Conservation (phyloP, 2,113 vertebrate genomes). For the Herpetotheres cachinnans region DNA sequence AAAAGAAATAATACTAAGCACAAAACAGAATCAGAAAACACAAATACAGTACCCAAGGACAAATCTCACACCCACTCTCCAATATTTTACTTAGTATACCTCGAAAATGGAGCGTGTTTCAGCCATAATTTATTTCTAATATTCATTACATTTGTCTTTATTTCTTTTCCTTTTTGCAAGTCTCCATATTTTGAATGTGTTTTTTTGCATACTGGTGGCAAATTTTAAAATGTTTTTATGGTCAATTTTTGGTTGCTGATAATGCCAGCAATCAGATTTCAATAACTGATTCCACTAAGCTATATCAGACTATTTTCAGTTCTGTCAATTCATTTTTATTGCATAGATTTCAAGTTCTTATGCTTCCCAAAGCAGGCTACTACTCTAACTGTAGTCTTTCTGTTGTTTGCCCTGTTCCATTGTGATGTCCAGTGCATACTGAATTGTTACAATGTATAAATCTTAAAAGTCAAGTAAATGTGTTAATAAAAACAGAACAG, state of each 20-base stretch:
- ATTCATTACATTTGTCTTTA: neutral
- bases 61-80: neutral
- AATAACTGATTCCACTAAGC: neutral
- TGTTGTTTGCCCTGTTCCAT: neutral
- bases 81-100: neutral
- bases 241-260: neutral
- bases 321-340: neutral
- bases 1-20: neutral
- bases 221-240: neutral
- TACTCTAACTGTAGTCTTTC: neutral
- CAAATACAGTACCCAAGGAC: neutral
- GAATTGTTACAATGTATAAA: neutral
- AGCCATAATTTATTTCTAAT: neutral
- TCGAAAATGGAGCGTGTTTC: neutral
- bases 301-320: slow-evolving; percentile 22
- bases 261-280: neutral
- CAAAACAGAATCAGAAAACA: neutral
- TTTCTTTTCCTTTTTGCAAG: neutral
- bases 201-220: accelerated
- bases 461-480: neutral
- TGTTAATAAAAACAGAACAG: neutral
- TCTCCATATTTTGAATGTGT: neutral
- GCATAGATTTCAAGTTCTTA: neutral
- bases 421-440: neutral
- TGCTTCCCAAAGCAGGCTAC: neutral